Base-by-base conservation (phyloP, 2,797 vertebrate genomes). In the Crax fasciolata region DNA sequence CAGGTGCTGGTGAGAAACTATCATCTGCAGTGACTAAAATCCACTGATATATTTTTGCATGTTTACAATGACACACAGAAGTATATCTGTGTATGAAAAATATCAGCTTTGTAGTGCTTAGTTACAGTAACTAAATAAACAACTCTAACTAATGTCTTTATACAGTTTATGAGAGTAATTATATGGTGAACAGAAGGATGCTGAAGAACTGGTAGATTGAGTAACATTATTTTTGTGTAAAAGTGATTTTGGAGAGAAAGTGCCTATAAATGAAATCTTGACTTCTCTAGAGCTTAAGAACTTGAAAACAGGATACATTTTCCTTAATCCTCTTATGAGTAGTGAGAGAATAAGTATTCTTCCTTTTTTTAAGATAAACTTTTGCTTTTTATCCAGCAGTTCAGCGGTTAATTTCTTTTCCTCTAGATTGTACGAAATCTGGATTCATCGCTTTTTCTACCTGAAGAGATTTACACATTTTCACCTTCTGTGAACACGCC, bases 101-200 rank as follows among this genome's bases (percentile, higher is more conserved):
- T 6, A 23, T 2, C 3, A 49, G 1, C 5, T n/a, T 80, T 68
- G 13, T 28, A 57, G 10, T 2, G 3, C 13, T 17, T 58, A 43
- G 14, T 32, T 93, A 32, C 8, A 30, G 59, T 24, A 73, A 13
- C 6, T 72, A 59, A 66, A 59, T 32, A 48, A 24, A 32, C 4
- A 73, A 39, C 27, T 73, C 7, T 58, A 68, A 75, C 4, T 23
- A 59, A 23, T 27, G 21, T 61, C 17, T 35, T 90, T 25, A 27
- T 6, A 48, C 5, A 48, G 48, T 1, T 52, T 70, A 24, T 4
- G 4, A 5, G 48, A 54, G 54, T 39, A 68, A 3, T 41, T 52
- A 78, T 2, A 8, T 23, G 7, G 6, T 35, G n/a, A 84, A 63
- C 19, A 78, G 23, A 87, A 72, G 4, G 5, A 72, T 24, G 17